Conservation (phyloP, 2,113 vertebrate species). For the Mirza zaza region DNA sequence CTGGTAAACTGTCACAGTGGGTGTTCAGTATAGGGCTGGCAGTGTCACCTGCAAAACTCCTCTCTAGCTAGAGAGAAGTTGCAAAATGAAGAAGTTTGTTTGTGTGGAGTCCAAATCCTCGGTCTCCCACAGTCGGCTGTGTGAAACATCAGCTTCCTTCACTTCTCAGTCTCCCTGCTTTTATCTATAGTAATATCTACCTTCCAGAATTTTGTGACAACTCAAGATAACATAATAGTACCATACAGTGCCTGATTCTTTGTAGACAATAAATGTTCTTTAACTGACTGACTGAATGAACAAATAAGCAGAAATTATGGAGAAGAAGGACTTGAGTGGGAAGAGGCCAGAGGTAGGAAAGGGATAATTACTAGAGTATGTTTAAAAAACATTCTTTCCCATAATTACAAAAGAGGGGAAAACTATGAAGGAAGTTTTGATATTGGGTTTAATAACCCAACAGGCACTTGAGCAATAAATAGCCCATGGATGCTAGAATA, state of each 20-base stretch:
- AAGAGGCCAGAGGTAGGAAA: background rate
- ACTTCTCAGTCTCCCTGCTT: background rate
- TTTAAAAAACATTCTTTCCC: background rate
- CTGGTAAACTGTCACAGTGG: background rate
- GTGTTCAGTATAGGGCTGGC: background rate
- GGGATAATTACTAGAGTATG: background rate
- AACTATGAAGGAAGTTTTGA: background rate
- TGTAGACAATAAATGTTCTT: background rate
- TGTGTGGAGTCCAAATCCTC: background rate
- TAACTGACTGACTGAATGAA: background rate
- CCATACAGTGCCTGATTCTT: background rate
- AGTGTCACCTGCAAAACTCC: background rate
- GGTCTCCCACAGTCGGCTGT: background rate
- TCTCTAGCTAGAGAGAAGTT: background rate
- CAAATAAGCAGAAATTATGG: background rate
- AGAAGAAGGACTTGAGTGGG: background rate
- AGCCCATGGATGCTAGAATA: background rate
- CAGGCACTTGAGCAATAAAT: background rate
- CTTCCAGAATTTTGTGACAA: background rate
- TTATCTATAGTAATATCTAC: background rate
- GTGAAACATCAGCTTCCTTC: background rate
- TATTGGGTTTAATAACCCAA: background rate
- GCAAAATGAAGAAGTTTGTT: background rate
- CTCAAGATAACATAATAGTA: background rate
- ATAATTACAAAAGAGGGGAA: background rate